Evolutionary conservation across 37 sponge, comb jelly and placozoan species (phyloP), one percentile per base, ranked within the genome.

Genomic region (Spongilla lacustris): DNA sequence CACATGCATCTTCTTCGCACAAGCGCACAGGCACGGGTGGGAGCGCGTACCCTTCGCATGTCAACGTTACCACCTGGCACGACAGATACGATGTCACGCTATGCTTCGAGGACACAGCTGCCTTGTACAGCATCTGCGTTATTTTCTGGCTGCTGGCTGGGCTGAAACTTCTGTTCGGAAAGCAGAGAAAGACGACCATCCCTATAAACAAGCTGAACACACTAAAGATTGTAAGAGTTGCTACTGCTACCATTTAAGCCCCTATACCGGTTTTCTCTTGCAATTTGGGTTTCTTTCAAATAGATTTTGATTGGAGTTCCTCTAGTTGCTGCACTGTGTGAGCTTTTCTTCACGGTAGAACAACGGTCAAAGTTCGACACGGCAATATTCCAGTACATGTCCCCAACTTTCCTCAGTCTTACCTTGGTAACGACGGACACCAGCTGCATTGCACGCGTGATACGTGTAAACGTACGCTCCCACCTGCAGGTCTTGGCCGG

Each of bases 41-140:
- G 58, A 58, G 21, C 58, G 58, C 21, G 1, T 41, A 41, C 41
- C 41, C 6, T 6, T 6, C 41, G 6, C 11, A 8, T 58, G 58
- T 13, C 19, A 58, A 58, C 21, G 21, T 17, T 17, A 58, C 58
- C 58, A 58, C 58, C 58, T 85, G 86, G 46, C 80, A 83, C 76
- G 89, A 84, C 71, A 74, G 76, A 73, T 85, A 85, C 46, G 93
- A 92, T 58, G 27, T 95, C 17, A 71, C 90, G 25, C 85, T 88
- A 66, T 95, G 95, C 58, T 95, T 95, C 70, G 83, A 95, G 70
- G 95, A 95, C 85, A 84, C 88, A 26, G 91, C 73, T 26, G 28
- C 92, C 50, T 68, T 94, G 35, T 82, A 81, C 67, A 77, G 33
- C 46, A 81, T 94, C 30, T 50, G 74, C 48, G 30, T 88, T 21